Conservation (phyloP, 1,140 invertebrate genomes). For the Drosophila nebulosa region DNA sequence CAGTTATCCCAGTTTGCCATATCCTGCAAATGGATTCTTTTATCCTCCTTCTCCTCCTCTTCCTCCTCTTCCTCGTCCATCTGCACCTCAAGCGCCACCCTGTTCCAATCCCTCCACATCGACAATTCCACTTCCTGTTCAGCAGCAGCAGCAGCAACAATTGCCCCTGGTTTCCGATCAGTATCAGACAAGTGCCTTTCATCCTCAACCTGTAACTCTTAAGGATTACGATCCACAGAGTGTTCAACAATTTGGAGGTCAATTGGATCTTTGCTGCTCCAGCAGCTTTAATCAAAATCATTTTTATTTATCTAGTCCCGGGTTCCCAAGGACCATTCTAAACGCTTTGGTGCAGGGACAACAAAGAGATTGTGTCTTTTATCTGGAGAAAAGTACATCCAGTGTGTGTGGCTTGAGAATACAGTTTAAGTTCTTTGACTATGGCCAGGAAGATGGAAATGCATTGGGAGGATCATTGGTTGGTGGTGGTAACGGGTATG, state of each 20-base stretch:
- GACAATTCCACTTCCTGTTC: background rate
- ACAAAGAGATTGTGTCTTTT: constrained; percentile 82
- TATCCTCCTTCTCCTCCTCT: background rate
- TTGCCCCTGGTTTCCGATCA: constrained; percentile 55
- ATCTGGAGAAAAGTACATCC: constrained; percentile 81
- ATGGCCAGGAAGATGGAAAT: constrained; percentile 66
- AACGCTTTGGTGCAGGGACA: constrained; percentile 59
- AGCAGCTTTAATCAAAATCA: constrained; percentile 80
- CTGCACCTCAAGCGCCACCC: background rate
- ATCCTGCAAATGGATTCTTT: background rate
- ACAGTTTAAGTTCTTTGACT: constrained; percentile 83
- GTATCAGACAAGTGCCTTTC: constrained; percentile 55
- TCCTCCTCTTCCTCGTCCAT: background rate
- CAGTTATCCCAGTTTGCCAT: background rate
- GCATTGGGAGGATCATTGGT: constrained; percentile 1
- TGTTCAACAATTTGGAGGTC: constrained; percentile 46
- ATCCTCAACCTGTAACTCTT: constrained; percentile 42
- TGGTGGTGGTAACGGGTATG: too few species aligned
- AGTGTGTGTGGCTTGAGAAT: constrained; percentile 82
- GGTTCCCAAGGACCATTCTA: constrained; percentile 82
- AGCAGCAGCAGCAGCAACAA: constrained; percentile 38
- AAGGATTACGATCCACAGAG: constrained; percentile 60
- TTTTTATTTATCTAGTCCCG: constrained; percentile 83
- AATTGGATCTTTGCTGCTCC: constrained; percentile 80
- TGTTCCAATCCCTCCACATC: background rate